Base-by-base conservation (phyloP, 1,140 invertebrate genomes). In the Elymnias hypermnestra region DNA sequence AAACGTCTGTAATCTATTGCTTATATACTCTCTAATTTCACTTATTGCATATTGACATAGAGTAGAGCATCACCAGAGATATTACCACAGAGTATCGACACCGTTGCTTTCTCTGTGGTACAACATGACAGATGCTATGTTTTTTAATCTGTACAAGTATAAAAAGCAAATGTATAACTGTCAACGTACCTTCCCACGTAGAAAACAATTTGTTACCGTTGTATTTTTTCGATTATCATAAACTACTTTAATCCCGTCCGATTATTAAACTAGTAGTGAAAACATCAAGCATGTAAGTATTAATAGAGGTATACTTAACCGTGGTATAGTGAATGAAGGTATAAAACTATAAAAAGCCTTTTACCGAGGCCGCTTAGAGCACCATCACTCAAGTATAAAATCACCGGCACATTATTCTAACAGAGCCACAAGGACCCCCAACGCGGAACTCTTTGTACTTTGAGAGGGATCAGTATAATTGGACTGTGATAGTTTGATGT, bases 331-430 rank as follows among this genome's bases (percentile, higher is more conserved):
- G 52, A 65, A 64, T 59, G 51, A 63, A 69, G 63, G 59, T 56
- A 67, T 71, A 63, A 66, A 70, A 65, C 63, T 71, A 71, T 71
- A 67, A 71, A 70, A 69, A 63, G 37, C 59, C 65, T 69, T 72
- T 72, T 62, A 67, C 53, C 56, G 36, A 42, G 50, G 52, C 59
- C 59, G 63, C 54, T 63, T 55, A 67, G 39, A 61, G 57, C 62
- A 57, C 51, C 60, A 66, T 60, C 62, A 44, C 48, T 69, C 57
- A 67, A 71, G 67, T 71, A 67, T 62, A 64, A 71, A 71, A 71
- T 67, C 55, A 63, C 63, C 58, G 56, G 58, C 50, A 61, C 57
- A 70, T 66, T 64, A 67, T 60, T 61, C 46, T 51, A 62, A 59
- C 63, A 57, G 48, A 43, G 53, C 36, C 31, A 53, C 2, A 10